These are phyloP conservation scores for Gonatopus flavifemur DNA, from an alignment of 1,140 invertebrate genomes.

Conservation along the genomic window DNA sequence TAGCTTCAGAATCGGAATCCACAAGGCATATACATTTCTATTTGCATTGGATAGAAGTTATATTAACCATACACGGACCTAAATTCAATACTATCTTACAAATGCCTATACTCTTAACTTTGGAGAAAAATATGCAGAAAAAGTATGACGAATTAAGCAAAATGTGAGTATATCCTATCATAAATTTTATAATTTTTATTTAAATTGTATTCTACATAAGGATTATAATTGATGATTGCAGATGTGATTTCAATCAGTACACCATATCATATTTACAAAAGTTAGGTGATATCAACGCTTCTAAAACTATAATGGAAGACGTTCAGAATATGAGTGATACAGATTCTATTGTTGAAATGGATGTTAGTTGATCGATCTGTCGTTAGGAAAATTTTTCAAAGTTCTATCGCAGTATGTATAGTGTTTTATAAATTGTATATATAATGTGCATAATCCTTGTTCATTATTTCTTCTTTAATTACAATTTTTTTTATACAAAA, in stretches of 20 bases:
- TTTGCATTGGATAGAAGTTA: conserved; percentile 73
- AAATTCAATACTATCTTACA: conserved; percentile 59
- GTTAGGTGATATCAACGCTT: conserved; percentile 56
- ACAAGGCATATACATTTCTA: conserved; percentile 88
- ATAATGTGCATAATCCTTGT: too few species aligned
- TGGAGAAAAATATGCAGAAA: conserved; percentile 81
- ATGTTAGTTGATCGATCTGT: conserved; percentile 18
- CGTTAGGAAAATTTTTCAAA: too few species aligned
- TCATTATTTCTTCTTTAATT: too few species aligned
- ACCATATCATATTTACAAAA: conserved; percentile 68
- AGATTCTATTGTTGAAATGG: conserved; percentile 34
- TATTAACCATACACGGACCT: conserved; percentile 67
- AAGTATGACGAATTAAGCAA: conserved; percentile 81
- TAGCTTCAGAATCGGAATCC: conserved; percentile 72
- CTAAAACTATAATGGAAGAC: conserved; percentile 32
- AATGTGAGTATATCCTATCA: conserved; percentile 68
- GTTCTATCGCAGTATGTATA: too few species aligned
- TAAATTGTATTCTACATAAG: not conserved
- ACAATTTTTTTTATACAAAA: not conserved
- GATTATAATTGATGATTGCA: conserved; percentile 52
- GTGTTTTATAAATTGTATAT: too few species aligned
- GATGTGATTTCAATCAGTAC: conserved; percentile 82
- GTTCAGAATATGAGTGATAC: conserved; percentile 39
- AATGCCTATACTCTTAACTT: conserved; percentile 67
- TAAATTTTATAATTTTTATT: not conserved